phyloP scores from a whole-genome alignment of 2,888 invertebrate species.

The Amiota communis region DNA sequence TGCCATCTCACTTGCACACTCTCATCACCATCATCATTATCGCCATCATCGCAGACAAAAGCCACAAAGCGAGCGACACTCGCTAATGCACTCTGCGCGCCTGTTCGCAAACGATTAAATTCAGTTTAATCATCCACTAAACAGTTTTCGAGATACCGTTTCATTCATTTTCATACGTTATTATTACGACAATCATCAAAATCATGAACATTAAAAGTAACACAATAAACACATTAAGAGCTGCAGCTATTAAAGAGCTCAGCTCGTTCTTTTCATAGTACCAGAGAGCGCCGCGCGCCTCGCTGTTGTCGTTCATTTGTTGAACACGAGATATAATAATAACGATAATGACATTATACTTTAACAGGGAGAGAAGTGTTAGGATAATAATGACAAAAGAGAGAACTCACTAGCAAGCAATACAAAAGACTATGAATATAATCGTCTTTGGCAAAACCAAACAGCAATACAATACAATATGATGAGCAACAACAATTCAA shows the following conservation, averaged over 20 bases:
- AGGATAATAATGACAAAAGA: conserved; percentile 49
- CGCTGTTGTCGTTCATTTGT: background rate
- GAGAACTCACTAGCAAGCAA: conserved; percentile 31
- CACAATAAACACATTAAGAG: conserved; percentile 32
- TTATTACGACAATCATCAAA: conserved; percentile 57
- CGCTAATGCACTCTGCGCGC: conserved; percentile 60
- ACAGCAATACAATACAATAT: too few species aligned
- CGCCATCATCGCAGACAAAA: background rate
- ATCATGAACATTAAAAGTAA: conserved; percentile 24
- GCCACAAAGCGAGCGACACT: conserved; percentile 24
- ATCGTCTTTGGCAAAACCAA: too few species aligned
- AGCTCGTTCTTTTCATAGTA: background rate
- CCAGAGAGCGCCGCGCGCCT: background rate
- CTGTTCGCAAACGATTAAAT: conserved; percentile 74
- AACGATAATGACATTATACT: background rate
- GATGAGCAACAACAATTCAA: background rate
- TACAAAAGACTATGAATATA: too few species aligned
- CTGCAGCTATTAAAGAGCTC: background rate
- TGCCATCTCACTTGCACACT: too few species aligned
- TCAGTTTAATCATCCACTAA: conserved; percentile 74
- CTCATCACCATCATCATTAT: background rate
- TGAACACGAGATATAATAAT: background rate
- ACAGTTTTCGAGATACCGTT: conserved; percentile 65
- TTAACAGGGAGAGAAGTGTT: too few species aligned
- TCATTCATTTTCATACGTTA: conserved; percentile 63